Evolutionary conservation across 1,140 invertebrate genomes (phyloP).

Genomic region (Samia ricini): DNA sequence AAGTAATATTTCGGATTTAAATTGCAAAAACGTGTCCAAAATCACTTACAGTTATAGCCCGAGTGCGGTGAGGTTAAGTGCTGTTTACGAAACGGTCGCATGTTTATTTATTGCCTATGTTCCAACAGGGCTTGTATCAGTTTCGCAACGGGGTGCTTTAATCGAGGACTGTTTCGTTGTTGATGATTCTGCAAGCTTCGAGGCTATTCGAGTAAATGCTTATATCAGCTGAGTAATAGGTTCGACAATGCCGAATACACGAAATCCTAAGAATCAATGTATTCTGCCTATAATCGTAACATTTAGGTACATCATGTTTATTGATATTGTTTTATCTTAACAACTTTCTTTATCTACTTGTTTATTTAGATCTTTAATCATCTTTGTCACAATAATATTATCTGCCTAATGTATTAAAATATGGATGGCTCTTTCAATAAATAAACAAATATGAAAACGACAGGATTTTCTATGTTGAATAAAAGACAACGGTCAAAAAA

Average conservation of each 20-base stretch:
- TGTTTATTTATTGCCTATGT: neutral
- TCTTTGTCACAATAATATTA: too few relatives aligned
- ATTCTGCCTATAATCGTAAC: neutral
- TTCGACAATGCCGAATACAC: neutral
- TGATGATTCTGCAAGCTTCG: neutral
- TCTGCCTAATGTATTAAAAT: too few relatives aligned
- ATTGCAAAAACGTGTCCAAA: conserved; percentile 40
- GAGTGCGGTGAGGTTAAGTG: neutral
- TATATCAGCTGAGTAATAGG: neutral
- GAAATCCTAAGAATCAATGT: neutral
- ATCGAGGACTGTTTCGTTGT: neutral
- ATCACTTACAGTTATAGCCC: conserved; percentile 15
- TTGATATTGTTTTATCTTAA: too few relatives aligned
- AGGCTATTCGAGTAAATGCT: neutral
- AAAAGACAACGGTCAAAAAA: too few relatives aligned
- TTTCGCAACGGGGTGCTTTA: neutral
- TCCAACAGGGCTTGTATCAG: neutral
- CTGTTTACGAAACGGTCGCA: neutral
- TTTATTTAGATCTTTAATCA: too few relatives aligned
- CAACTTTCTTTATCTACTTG: neutral
- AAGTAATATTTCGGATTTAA: conserved; percentile 41
- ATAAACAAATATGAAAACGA: too few relatives aligned
- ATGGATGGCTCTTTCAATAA: too few relatives aligned
- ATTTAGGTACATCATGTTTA: neutral
- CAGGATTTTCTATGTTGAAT: too few relatives aligned